A percentile compares a stretch with the other conserved stretches of the same genome.
Evolutionary conservation across 2,888 invertebrate species (phyloP).

Genomic region (Spilarctia lutea): DNA sequence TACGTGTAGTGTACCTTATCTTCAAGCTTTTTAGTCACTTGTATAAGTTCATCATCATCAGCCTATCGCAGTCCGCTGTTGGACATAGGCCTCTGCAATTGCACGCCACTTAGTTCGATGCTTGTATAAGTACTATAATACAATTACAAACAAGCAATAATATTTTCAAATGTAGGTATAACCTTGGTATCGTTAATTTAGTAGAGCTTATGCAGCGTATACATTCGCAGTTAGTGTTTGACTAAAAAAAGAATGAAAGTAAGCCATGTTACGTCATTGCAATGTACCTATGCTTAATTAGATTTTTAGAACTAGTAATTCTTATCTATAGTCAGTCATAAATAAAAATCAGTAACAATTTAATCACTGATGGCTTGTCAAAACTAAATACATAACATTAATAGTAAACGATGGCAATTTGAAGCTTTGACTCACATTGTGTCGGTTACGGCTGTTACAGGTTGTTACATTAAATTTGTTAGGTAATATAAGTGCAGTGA

Average conservation of each 20-base stretch:
- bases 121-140: background rate
- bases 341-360: background rate
- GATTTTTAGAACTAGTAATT: background rate
- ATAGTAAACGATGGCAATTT: background rate
- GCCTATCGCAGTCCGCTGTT: too few species aligned
- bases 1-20: background rate
- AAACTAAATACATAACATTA: background rate
- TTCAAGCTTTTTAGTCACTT: background rate
- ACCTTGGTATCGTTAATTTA: background rate
- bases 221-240: background rate
- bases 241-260: background rate
- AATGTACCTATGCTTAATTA: background rate
- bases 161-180: background rate
- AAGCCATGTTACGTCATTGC: background rate
- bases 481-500: background rate
- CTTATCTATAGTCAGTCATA: background rate
- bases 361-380: background rate
- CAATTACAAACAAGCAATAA: background rate
- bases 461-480: background rate
- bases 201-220: background rate
- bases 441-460: background rate
- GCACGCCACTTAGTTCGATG: too few species aligned
- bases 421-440: background rate
- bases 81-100: too few species aligned
- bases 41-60: too few species aligned